Evolutionary conservation across 2,113 vertebrate species (phyloP).

Genomic region (Stegastes partitus): DNA sequence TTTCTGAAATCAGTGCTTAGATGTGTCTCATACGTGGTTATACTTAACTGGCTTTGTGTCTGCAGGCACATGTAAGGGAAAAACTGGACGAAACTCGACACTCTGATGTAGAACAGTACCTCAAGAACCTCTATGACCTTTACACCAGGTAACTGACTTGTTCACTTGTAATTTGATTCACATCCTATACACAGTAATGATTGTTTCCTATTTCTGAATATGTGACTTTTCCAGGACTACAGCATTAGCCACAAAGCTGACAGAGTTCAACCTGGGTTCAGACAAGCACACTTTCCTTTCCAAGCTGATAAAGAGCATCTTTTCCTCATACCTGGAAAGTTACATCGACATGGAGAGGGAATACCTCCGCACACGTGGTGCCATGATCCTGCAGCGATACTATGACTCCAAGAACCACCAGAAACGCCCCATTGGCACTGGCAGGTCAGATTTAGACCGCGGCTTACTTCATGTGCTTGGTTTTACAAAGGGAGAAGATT

Average conservation of each 20-base stretch:
- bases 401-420: constrained; percentile 99
- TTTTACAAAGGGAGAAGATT: background rate
- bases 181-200: background rate
- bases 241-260: constrained; percentile 92
- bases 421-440: constrained; percentile 93
- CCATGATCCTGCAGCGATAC: constrained; percentile 95
- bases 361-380: constrained; percentile 94
- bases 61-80: constrained; percentile 92
- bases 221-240: constrained; percentile 88
- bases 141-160: constrained; percentile 90
- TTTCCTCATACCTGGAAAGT: constrained; percentile 97
- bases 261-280: constrained; percentile 98
- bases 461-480: background rate
- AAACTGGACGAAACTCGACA: constrained; percentile 93
- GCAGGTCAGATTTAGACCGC: constrained; percentile 88
- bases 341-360: constrained; percentile 97
- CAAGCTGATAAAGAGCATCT: constrained; percentile 99
- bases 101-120: constrained; percentile 96
- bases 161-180: background rate
- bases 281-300: constrained; percentile 99
- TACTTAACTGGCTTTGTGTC: constrained; percentile 55
- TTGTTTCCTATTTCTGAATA: constrained; percentile 6
- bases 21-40: background rate
- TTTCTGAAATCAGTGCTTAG: background rate
- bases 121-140: constrained; percentile 97